Evolutionary conservation across 2,797 vertebrate genomes (phyloP), one percentile per base, ranked within the genome.

Genomic region (Tamandua tetradactyla): DNA sequence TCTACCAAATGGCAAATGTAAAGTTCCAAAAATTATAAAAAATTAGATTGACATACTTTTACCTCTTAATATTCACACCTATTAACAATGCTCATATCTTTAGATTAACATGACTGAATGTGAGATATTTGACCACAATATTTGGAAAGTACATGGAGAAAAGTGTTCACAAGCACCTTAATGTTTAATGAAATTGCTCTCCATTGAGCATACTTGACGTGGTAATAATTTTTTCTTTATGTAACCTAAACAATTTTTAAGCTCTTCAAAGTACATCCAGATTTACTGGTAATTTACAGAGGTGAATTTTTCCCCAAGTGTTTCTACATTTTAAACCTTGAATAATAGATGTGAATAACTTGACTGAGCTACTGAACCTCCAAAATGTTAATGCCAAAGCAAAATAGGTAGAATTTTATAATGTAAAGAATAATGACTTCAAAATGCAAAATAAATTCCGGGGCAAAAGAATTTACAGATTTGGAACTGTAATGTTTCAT

Each of bases 381-480:
- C 32, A 79, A 93, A 94, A 84, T 68, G 47, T 94, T 95, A 87
- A 91, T 92, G 61, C 3, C 87, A 78, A 69, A 96, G 62, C 88
- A 94, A 97, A 72, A 25, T 95, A 87, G 47, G 76, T 93, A 87
- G 97, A 95, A 91, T 83, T 62, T 95, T 93, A 47, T 94, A 97
- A 80, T 64, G n/a, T n/a, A 93, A 87, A 82, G 94, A 88, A 89
- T 7, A 82, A 47, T 69, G 81, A 96, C 85, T 96, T 83, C 79
- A 96, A 93, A 97, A 94, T 52, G 84, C 0, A 27, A 94, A 97
- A 96, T 95, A 96, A 97, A 97, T 96, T 91, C 76, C 94, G 98
- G 98, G 97, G 96, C 97, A 98, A 97, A 97, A 90, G 75, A 86
- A 89, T 84, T 96, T 95, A n/a, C n/a, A n/a, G n/a, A n/a, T n/a